A percentile compares a stretch with the other conserved stretches of the same genome.
phyloP scores from a whole-genome alignment of 2,113 vertebrate species.

The Callipepla squamata region DNA sequence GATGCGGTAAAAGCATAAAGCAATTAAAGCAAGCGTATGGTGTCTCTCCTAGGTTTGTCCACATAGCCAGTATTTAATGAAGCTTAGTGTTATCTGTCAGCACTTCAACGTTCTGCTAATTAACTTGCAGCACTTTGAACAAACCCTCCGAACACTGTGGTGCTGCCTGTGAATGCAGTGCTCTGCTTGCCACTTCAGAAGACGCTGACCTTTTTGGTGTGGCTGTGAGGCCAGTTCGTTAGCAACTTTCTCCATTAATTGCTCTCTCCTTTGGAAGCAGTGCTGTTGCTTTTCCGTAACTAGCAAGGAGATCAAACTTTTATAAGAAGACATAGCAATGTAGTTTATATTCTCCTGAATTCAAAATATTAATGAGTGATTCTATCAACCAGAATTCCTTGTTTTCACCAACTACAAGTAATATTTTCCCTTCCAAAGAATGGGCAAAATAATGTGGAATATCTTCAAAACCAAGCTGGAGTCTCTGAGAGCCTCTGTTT shows the following conservation, averaged over 20 bases:
- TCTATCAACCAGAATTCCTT: background rate
- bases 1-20: background rate
- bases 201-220: background rate
- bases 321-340: background rate
- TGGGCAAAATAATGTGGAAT: background rate
- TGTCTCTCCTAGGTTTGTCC: background rate
- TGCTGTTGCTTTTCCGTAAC: background rate
- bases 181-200: background rate
- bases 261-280: background rate
- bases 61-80: constrained; percentile 24
- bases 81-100: constrained; percentile 31
- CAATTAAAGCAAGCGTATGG: constrained; percentile 5
- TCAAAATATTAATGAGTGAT: background rate
- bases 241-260: background rate
- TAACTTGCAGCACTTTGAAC: background rate
- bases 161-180: background rate
- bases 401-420: background rate
- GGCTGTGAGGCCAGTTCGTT: background rate
- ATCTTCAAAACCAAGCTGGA: background rate
- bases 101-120: constrained; percentile 37
- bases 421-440: background rate
- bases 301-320: background rate
- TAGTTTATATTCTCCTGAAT: background rate
- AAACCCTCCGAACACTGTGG: background rate
- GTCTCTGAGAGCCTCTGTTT: background rate